Conservation (phyloP, 2,113 vertebrate genomes). For the Hypomesus transpacificus region DNA sequence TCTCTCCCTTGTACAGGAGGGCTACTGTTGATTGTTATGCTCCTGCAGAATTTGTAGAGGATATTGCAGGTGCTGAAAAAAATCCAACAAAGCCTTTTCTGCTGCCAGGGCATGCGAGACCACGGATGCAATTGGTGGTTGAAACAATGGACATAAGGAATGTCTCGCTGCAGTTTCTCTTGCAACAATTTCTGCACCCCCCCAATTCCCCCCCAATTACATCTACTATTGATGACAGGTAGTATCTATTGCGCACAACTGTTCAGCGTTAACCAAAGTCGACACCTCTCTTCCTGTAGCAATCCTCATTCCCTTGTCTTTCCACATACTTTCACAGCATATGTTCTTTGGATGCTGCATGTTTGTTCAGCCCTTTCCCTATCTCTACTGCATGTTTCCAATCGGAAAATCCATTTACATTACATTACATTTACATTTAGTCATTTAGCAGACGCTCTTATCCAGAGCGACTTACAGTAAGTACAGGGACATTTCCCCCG, state of each 20-base stretch:
- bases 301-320: too few species aligned
- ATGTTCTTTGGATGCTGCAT: neutral
- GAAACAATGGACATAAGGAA: neutral
- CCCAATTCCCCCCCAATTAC: neutral
- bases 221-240: conserved; percentile 7
- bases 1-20: neutral
- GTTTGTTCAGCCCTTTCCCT: neutral
- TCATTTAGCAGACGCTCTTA: too few species aligned
- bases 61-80: neutral
- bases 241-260: neutral
- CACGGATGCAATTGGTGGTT: conserved; percentile 12
- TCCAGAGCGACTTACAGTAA: too few species aligned
- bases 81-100: neutral
- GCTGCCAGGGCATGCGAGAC: neutral
- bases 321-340: too few species aligned
- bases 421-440: too few species aligned
- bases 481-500: too few species aligned
- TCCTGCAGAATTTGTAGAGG: neutral
- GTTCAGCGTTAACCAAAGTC: neutral
- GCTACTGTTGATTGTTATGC: neutral
- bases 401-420: neutral
- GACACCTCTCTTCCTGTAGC: neutral
- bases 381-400: neutral
- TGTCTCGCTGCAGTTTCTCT: conserved; percentile 5
- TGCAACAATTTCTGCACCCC: neutral